Percentiles rank a stretch among this genome's conserved stretches.
phyloP scores from a whole-genome alignment of 2,888 invertebrate genomes.

The Mycogona germanica region DNA sequence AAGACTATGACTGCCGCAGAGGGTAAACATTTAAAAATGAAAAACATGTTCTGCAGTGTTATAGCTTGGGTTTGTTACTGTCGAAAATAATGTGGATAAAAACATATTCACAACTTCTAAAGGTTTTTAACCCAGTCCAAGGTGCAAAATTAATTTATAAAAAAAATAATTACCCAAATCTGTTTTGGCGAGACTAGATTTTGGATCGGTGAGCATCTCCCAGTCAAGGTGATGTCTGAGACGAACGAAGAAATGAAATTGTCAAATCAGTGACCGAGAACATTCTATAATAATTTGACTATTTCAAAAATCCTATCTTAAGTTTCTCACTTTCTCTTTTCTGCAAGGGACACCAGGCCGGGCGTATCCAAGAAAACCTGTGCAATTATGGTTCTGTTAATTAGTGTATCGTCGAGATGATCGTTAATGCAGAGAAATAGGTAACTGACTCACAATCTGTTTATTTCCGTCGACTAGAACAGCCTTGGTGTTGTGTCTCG shows the following conservation, averaged over 20 bases:
- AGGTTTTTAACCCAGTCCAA: too few species aligned
- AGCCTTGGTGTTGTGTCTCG: constrained; percentile 56
- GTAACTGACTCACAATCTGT: constrained; percentile 48
- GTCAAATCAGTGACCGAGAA: too few species aligned
- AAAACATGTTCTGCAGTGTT: too few species aligned
- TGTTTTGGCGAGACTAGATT: neutral
- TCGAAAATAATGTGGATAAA: too few species aligned
- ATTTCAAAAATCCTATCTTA: too few species aligned
- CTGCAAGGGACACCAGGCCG: constrained; percentile 59
- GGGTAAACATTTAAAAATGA: too few species aligned
- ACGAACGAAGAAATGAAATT: too few species aligned
- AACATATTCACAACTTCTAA: too few species aligned
- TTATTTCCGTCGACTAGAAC: constrained; percentile 59
- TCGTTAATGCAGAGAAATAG: neutral
- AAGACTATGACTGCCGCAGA: constrained; percentile 67
- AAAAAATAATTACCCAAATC: constrained; percentile 1
- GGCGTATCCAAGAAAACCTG: constrained; percentile 81
- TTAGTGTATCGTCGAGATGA: constrained; percentile 39
- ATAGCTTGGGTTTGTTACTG: too few species aligned
- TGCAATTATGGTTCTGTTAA: constrained; percentile 14
- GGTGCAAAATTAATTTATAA: too few species aligned
- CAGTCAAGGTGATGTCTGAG: constrained; percentile 23
- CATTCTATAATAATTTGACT: too few species aligned
- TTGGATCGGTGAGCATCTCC: constrained; percentile 4
- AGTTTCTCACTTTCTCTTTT: constrained; percentile 48